These are phyloP conservation scores for Lepus europaeus DNA, from an alignment of 2,113 vertebrate species.

Conservation along the genomic window DNA sequence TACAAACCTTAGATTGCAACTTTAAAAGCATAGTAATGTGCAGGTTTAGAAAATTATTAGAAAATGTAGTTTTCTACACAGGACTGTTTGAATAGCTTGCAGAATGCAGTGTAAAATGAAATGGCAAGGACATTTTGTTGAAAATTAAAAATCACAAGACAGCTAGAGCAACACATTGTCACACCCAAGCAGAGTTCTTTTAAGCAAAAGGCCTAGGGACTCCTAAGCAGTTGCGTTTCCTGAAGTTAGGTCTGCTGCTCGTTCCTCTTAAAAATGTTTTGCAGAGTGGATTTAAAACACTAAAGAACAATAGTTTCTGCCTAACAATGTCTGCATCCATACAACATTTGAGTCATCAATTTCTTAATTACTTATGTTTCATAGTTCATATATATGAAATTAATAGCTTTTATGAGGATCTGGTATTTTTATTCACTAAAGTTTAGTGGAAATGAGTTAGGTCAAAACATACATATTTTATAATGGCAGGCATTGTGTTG, in stretches of 20 bases:
- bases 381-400: background rate
- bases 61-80: background rate
- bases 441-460: slow-evolving; percentile 4
- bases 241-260: background rate
- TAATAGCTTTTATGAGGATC: background rate
- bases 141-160: background rate
- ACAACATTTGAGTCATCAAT: background rate
- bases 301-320: background rate
- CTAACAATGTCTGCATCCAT: background rate
- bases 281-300: background rate
- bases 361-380: background rate
- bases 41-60: background rate
- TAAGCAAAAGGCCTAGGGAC: fast-evolving
- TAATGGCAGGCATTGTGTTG: background rate
- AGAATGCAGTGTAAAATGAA: background rate
- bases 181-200: fast-evolving
- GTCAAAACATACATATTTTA: background rate
- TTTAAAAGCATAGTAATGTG: background rate
- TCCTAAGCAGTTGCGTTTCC: fast-evolving
- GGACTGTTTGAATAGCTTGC: background rate
- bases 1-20: background rate
- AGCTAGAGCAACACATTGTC: fast-evolving
- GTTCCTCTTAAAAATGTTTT: background rate
- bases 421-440: background rate
- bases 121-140: background rate